Conservation (phyloP, 2,888 invertebrate species). For the Lepidocyrtinus sp. region DNA sequence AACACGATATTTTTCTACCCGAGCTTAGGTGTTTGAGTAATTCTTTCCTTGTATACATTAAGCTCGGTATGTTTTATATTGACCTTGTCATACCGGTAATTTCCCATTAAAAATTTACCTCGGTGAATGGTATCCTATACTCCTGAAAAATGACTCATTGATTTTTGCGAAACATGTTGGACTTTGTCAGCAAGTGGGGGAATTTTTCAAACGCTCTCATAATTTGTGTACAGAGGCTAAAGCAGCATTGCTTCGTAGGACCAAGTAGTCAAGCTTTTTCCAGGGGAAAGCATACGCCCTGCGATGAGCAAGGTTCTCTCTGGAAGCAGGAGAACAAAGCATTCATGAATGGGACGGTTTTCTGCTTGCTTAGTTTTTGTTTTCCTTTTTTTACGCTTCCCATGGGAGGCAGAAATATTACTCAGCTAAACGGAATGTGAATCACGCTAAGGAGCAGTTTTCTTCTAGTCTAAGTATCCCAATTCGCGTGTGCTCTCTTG, state of each 20-base stretch:
- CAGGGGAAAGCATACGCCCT: not conserved
- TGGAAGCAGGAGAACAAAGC: not conserved
- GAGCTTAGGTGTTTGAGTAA: not conserved
- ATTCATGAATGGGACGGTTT: not conserved
- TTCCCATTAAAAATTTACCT: slow-evolving; percentile 46
- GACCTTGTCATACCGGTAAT: slow-evolving; percentile 39
- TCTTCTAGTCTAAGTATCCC: not conserved
- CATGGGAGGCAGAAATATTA: not conserved
- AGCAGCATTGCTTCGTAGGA: not conserved
- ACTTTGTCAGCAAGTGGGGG: slow-evolving; percentile 6
- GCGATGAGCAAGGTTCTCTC: not conserved
- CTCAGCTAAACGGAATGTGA: not conserved
- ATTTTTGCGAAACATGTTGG: not conserved
- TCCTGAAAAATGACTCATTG: slow-evolving; percentile 24
- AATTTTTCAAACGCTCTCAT: not conserved
- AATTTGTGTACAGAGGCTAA: not conserved
- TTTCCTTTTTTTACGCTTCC: not conserved
- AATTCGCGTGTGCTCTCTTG: not conserved
- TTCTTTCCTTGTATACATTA: not conserved
- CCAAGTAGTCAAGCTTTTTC: not conserved
- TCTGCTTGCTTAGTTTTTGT: not conserved
- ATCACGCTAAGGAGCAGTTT: not conserved
- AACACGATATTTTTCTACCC: too few species aligned
- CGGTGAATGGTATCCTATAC: not conserved
- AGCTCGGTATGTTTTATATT: slow-evolving; percentile 12